Conservation (phyloP, 2,113 vertebrate genomes). For the Archocentrus centrarchus region DNA sequence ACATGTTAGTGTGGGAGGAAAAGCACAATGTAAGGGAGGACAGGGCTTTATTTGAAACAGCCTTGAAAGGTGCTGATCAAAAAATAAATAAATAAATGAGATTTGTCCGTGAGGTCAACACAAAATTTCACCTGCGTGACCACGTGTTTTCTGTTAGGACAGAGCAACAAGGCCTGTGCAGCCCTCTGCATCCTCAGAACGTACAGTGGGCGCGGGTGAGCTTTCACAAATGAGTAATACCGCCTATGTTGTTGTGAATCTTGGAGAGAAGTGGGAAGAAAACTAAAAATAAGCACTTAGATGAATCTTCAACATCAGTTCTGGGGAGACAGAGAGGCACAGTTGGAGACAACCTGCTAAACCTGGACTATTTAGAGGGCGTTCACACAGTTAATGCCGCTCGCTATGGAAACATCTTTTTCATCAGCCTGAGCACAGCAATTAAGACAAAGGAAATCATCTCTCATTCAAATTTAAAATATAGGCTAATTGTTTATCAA, state of each 20-base stretch:
- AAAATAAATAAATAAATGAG: background rate
- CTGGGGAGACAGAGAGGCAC: constrained; percentile 41
- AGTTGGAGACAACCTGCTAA: constrained; percentile 83
- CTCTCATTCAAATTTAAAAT: constrained; percentile 53
- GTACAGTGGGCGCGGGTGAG: constrained; percentile 17
- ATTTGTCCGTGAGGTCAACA: background rate
- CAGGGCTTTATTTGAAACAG: constrained; percentile 42
- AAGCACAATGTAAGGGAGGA: constrained; percentile 18
- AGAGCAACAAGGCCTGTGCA: constrained; percentile 13
- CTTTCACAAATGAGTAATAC: constrained; percentile 46
- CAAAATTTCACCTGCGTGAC: background rate
- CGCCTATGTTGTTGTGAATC: constrained; percentile 50
- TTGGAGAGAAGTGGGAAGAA: constrained; percentile 49
- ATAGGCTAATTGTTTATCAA: constrained; percentile 22
- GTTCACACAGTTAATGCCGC: constrained; percentile 85
- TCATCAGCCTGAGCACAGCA: constrained; percentile 82
- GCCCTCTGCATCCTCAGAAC: constrained; percentile 14
- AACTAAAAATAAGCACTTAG: constrained; percentile 53
- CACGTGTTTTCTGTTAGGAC: background rate
- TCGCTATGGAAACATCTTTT: constrained; percentile 87
- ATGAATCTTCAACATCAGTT: constrained; percentile 38
- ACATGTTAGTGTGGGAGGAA: constrained; percentile 9
- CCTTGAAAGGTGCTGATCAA: constrained; percentile 11
- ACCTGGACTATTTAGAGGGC: constrained; percentile 87
- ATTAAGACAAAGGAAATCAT: constrained; percentile 55